A percentile compares a stretch with the other conserved stretches of the same genome.
Conservation (phyloP, 2,797 vertebrate species). For the Acanthurus lineatus region DNA sequence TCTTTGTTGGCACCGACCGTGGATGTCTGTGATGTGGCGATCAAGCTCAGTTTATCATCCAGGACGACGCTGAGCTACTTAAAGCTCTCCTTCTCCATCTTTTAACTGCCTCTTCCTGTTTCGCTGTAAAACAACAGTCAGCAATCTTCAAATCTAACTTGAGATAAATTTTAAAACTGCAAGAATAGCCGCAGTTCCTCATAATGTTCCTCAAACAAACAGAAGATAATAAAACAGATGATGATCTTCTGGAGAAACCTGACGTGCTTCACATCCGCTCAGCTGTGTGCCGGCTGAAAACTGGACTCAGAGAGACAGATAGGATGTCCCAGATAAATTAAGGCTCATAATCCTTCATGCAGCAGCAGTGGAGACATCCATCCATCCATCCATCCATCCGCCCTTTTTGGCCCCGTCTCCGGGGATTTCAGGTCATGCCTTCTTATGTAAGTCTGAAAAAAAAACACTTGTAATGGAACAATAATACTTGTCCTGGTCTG, state of each 20-base stretch:
- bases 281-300: conserved; percentile 43
- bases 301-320: conserved; percentile 49
- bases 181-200: neutral
- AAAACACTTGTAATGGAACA: conserved; percentile 24
- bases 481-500: neutral
- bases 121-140: conserved; percentile 4
- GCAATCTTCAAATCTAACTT: neutral
- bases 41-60: too few relatives aligned
- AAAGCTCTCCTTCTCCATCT: too few relatives aligned
- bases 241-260: conserved; percentile 26
- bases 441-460: conserved; percentile 47
- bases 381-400: conserved; percentile 2
- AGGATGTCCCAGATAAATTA: conserved; percentile 55
- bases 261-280: conserved; percentile 21
- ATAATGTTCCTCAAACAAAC: conserved; percentile 29
- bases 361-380: conserved; percentile 22
- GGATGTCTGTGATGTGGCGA: too few relatives aligned
- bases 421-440: conserved; percentile 52
- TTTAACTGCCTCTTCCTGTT: too few relatives aligned
- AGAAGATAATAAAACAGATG: conserved; percentile 27
- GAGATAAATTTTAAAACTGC: conserved; percentile 10
- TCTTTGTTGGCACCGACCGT: too few relatives aligned
- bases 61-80: too few relatives aligned
- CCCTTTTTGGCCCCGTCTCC: conserved; percentile 30
- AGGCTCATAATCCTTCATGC: conserved; percentile 58